phyloP scores from a whole-genome alignment of 1,140 invertebrate genomes.

The Scaptomyza graminum region DNA sequence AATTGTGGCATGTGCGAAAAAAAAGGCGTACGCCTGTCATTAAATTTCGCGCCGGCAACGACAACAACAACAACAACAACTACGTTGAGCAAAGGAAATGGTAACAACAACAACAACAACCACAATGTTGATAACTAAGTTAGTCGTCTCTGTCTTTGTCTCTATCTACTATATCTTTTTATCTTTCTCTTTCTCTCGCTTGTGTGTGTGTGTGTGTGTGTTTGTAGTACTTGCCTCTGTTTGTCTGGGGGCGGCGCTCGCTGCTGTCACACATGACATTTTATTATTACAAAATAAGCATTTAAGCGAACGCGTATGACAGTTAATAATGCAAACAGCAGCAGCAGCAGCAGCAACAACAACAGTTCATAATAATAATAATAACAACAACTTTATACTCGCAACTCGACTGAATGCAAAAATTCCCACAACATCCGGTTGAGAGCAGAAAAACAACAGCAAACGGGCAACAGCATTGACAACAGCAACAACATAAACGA shows the following conservation, averaged over 20 bases:
- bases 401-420: conserved; percentile 66
- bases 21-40: conserved; percentile 72
- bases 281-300: conserved; percentile 82
- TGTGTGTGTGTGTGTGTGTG: not conserved
- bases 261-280: conserved; percentile 68
- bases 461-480: conserved; percentile 44
- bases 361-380: conserved; percentile 26
- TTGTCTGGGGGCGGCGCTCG: conserved; percentile 49
- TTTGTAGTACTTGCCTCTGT: conserved; percentile 34
- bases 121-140: conserved; percentile 64
- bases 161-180: too few relatives aligned
- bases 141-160: conserved; percentile 32
- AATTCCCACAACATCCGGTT: conserved; percentile 82
- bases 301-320: conserved; percentile 74
- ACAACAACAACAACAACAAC: conserved; percentile 17
- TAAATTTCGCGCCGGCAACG: conserved; percentile 69
- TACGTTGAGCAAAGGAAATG: conserved; percentile 40
- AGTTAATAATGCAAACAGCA: conserved; percentile 73
- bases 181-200: too few relatives aligned
- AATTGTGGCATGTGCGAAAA: conserved; percentile 71
- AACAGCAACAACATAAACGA: conserved; percentile 32
- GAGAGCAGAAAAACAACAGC: conserved; percentile 58
- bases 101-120: conserved; percentile 16
- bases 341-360: conserved; percentile 41
- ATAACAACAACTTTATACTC: conserved; percentile 24